Evolutionary conservation across 2,113 vertebrate species (phyloP).

Genomic region (Nerophis ophidion): DNA sequence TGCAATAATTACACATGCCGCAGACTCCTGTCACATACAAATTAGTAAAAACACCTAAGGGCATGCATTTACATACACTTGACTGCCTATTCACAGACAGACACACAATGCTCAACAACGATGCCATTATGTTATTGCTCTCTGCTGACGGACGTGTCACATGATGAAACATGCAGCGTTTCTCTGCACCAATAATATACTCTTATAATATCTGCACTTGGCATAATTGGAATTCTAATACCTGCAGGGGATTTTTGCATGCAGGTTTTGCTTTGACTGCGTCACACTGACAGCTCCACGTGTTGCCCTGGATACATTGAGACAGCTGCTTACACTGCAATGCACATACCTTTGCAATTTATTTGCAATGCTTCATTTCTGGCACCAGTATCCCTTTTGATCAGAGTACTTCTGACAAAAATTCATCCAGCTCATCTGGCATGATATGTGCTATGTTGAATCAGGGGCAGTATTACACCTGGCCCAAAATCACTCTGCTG

Average conservation of each 20-base stretch:
- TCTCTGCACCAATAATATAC: too few species aligned
- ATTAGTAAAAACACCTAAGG: slow-evolving; percentile 31
- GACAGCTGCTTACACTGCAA: slow-evolving; percentile 21
- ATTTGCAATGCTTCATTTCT: slow-evolving; percentile 3
- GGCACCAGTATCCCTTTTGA: slow-evolving; percentile 13
- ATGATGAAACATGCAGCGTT: too few species aligned
- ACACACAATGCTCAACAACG: background rate
- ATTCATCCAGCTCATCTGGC: slow-evolving; percentile 7
- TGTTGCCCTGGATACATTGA: slow-evolving; percentile 3
- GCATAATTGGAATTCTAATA: slow-evolving; percentile 1
- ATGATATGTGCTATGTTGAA: slow-evolving; percentile 1
- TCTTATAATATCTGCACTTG: too few species aligned
- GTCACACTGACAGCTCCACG: slow-evolving; percentile 14
- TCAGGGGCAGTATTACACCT: background rate
- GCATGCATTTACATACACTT: slow-evolving; percentile 1
- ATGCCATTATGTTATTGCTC: background rate
- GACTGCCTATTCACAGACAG: background rate
- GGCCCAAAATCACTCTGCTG: background rate
- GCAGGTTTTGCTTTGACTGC: slow-evolving; percentile 29
- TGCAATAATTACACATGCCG: background rate
- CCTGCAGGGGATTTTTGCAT: slow-evolving; percentile 9
- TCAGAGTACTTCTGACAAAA: slow-evolving; percentile 9
- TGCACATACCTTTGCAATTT: slow-evolving; percentile 10
- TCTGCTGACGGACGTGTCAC: too few species aligned
- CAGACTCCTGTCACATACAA: slow-evolving; percentile 11